Base-by-base conservation (phyloP, 2,113 vertebrate genomes). In the Albula goreensis region DNA sequence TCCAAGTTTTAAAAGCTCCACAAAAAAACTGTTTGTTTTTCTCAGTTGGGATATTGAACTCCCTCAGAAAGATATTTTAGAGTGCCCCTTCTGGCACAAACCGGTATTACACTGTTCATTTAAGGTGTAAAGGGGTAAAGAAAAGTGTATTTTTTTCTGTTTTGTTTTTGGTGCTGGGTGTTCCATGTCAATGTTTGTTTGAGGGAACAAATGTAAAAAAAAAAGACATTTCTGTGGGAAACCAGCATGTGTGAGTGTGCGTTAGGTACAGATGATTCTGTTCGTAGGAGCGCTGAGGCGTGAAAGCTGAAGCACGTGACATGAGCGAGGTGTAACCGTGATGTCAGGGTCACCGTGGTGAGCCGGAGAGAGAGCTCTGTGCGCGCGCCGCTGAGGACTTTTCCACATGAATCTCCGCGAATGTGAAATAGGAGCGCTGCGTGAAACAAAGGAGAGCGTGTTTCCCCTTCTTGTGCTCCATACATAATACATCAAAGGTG, bases 401-500 rank as follows among this genome's bases (percentile, higher is more conserved):
- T 81, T 70, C 56, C 74, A 70, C 60, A 19, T 22, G 78, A 5
- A 12, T 13, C 22, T 41, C 78, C 50, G 60, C 60, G 2, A 81
- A 17, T 41, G 25, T 85, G 82, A 87, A 81, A 87, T 57, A n/a
- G 83, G 50, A 87, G 86, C 78, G 48, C 60, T 81, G 80, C 48
- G 49, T 63, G 57, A 50, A 85, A 87, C 86, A 87, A 85, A 87
- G 83, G 83, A 53, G 52, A 81, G 50, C 82, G 70, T 84, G 86
- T 84, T 81, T 80, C 49, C 31, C 78, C 83, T 87, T 53, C 82
- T 81, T 84, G 78, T 66, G 83, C 83, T 81, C 85, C 86, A 87
- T 87, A 78, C 77, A 87, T 87, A 87, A 87, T 87, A 78, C 41
- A 87, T 87, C 74, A 80, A 83, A 66, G 77, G 82, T 84, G 63